Evolutionary conservation across 2,888 invertebrate species (phyloP), one percentile per base, ranked within the genome.

Genomic region (Chymomyza procnemis): DNA sequence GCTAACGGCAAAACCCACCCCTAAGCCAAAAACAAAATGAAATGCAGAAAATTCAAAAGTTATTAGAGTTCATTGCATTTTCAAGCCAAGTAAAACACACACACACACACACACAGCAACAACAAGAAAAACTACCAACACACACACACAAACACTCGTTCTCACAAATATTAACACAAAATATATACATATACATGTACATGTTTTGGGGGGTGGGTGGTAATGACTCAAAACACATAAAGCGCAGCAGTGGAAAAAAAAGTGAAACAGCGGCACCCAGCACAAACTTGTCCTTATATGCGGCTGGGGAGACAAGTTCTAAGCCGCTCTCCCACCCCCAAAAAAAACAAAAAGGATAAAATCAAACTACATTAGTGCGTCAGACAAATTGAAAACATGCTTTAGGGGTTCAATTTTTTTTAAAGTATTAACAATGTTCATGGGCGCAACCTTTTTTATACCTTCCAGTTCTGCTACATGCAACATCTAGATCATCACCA

Each of bases 51-150:
- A 84, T 86, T 85, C 85, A 86, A 85, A 86, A 86, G 85, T 88
- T 88, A 87, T 85, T 87, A 85, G 88, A 89, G 89, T 88, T 89
- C 88, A 89, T 88, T 88, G 88, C 89, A 88, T 89, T 88, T 87
- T 85, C 85, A 82, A 83, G 81, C 76, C 78, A 78, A 76, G 73
- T 75, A 81, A 79, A 74, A 50, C 73, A 75, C 80, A 61, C 65
- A 74, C 47, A 61, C 56, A 62, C 64, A 59, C 46, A 57, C 50
- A 72, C 80, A 72, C 69, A 76, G 73, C 78, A 79, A 74, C 72
- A 76, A 71, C 73, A 54, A 68, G 77, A 74, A 68, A 70, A 63
- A 72, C 65, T 66, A 69, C 63, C 67, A 71, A 61, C 65, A 74
- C 47, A 61, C 56, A 62, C 64, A 59, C 46, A 57, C 50, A 72